Percentiles rank a stretch among this genome's conserved stretches.
Evolutionary conservation across 2,113 vertebrate genomes (phyloP).

Genomic region (Parus major): DNA sequence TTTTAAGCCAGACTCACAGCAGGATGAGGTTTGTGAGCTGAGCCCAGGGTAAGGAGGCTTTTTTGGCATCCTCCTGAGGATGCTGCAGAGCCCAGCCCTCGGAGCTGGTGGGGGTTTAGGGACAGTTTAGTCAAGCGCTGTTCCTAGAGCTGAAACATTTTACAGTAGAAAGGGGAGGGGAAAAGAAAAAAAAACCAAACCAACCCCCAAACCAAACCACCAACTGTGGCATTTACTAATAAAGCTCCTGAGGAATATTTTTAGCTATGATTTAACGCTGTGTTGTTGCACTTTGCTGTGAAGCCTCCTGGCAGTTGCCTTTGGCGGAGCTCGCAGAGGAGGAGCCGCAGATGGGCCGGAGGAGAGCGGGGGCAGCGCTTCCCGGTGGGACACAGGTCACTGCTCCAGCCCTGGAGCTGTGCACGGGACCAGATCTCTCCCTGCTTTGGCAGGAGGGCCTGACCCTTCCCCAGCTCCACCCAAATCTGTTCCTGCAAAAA

Average conservation of each 20-base stretch:
- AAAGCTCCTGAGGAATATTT: conserved; percentile 14
- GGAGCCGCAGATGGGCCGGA: conserved; percentile 1
- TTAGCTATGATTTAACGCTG: not conserved
- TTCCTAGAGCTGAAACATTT: not conserved
- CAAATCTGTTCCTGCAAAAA: not conserved
- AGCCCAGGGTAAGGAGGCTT: not conserved
- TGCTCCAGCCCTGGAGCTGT: rapidly evolving
- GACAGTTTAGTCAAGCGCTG: not conserved
- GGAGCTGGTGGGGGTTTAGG: not conserved
- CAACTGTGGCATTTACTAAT: conserved; percentile 27
- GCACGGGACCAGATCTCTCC: not conserved
- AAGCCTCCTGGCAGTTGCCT: not conserved
- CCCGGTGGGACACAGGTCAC: not conserved
- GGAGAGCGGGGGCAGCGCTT: not conserved
- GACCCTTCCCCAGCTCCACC: not conserved
- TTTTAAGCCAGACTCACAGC: not conserved
- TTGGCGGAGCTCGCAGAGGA: not conserved
- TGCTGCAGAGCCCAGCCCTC: not conserved
- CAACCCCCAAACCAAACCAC: not conserved
- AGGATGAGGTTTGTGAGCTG: rapidly evolving
- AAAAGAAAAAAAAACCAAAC: not conserved
- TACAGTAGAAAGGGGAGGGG: not conserved
- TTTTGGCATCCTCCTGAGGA: not conserved
- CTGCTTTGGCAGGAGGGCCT: not conserved
- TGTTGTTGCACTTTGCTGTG: not conserved